Conservation (phyloP, 2,888 invertebrate species). For the Diarsia dahlii region DNA sequence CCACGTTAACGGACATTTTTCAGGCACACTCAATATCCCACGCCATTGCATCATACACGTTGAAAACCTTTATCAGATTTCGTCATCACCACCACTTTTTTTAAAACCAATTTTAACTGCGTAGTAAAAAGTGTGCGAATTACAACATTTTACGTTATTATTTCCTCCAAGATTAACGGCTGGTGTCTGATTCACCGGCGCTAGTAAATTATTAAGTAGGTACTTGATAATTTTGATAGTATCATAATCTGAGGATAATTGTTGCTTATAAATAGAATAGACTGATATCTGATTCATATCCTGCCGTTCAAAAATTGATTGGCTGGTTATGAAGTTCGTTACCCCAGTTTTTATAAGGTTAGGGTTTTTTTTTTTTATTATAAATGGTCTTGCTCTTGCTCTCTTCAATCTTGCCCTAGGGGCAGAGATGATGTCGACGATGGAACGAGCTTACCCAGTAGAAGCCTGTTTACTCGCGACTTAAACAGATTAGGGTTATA, state of each 20-base stretch:
- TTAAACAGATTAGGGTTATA: too few relatives aligned
- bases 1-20: conserved; percentile 22
- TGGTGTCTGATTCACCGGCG: conserved; percentile 33
- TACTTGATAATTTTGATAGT: conserved; percentile 18
- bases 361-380: too few relatives aligned
- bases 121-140: conserved; percentile 32
- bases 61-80: conserved; percentile 58
- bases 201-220: conserved; percentile 14
- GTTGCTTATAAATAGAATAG: conserved; percentile 23
- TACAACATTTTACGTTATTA: conserved; percentile 3
- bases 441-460: too few relatives aligned
- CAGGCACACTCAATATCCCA: conserved; percentile 35
- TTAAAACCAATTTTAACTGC: conserved; percentile 42
- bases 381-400: too few relatives aligned
- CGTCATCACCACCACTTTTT: conserved; percentile 53
- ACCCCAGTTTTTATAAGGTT: conserved; percentile 14
- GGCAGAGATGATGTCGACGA: too few relatives aligned
- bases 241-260: conserved; percentile 46
- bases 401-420: too few relatives aligned
- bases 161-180: conserved; percentile 33
- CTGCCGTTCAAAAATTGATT: conserved; percentile 16
- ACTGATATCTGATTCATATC: background rate
- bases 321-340: conserved; percentile 18
- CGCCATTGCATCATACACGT: conserved; percentile 62
- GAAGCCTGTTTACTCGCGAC: too few relatives aligned